phyloP scores from a whole-genome alignment of 2,113 vertebrate species.

The Notothenia coriiceps region DNA sequence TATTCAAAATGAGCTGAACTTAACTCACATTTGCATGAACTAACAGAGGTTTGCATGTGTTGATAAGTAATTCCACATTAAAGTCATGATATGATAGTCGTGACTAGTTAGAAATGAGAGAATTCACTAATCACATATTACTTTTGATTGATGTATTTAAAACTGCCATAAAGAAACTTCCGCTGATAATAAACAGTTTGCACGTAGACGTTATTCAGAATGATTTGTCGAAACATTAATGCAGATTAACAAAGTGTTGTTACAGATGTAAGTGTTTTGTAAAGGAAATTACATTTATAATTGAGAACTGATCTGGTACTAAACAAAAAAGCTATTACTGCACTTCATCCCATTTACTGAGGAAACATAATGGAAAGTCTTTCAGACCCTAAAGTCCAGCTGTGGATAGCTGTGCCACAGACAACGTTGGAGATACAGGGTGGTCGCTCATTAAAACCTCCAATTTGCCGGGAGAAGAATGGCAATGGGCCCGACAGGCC shows the following conservation, averaged over 20 bases:
- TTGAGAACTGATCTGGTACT: slow-evolving; percentile 4
- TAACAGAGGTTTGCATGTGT: background rate
- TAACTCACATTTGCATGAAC: background rate
- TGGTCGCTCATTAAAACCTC: slow-evolving; percentile 77
- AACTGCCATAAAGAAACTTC: background rate
- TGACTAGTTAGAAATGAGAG: slow-evolving; percentile 1
- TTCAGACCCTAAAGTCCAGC: slow-evolving; percentile 60
- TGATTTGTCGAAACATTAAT: slow-evolving; percentile 18
- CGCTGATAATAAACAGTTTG: slow-evolving; percentile 6
- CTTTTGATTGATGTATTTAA: slow-evolving; percentile 16
- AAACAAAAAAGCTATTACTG: slow-evolving; percentile 37
- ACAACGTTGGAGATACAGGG: slow-evolving; percentile 67
- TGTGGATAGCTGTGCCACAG: slow-evolving; percentile 60
- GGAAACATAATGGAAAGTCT: slow-evolving; percentile 60
- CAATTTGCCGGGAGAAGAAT: slow-evolving; percentile 76
- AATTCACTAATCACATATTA: slow-evolving; percentile 5
- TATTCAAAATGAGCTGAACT: slow-evolving; percentile 2
- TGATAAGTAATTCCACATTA: background rate
- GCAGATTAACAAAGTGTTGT: background rate
- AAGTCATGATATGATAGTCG: background rate
- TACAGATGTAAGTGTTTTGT: slow-evolving; percentile 21
- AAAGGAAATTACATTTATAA: slow-evolving; percentile 25
- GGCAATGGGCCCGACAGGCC: slow-evolving; percentile 56
- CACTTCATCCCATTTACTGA: slow-evolving; percentile 61
- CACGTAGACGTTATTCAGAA: background rate